Evolutionary conservation across 2,888 invertebrate genomes (phyloP).

Genomic region (Platypus cylindrus): DNA sequence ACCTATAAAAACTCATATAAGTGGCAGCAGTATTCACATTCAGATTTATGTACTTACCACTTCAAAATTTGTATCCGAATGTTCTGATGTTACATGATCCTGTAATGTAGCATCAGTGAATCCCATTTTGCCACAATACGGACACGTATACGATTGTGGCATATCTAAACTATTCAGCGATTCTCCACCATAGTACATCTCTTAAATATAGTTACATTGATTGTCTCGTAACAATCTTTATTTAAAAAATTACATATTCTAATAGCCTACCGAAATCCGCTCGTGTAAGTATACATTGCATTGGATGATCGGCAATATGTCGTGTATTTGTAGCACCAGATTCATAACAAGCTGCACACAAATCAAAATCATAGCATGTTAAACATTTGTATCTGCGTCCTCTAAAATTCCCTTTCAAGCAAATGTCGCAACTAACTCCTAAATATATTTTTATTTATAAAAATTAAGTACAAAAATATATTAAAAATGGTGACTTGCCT

Average conservation of each 20-base stretch:
- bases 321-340: constrained; percentile 80
- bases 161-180: constrained; percentile 78
- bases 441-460: constrained; percentile 22
- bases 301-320: constrained; percentile 93
- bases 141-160: constrained; percentile 94
- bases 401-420: constrained; percentile 94
- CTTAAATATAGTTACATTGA: constrained; percentile 7
- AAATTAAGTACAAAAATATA: neutral
- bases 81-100: constrained; percentile 83
- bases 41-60: constrained; percentile 43
- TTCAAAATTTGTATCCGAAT: constrained; percentile 83
- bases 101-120: constrained; percentile 85
- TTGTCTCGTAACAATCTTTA: neutral
- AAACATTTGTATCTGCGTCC: constrained; percentile 98
- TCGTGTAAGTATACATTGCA: constrained; percentile 97
- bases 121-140: constrained; percentile 94
- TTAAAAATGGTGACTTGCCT: constrained; percentile 22
- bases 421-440: constrained; percentile 99
- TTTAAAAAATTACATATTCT: constrained; percentile 1
- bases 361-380: constrained; percentile 97
- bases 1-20: constrained; percentile 60
- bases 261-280: constrained; percentile 75
- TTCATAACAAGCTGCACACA: constrained; percentile 94
- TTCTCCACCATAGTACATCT: constrained; percentile 74
- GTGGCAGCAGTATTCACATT: neutral